Conservation (phyloP, 2,797 vertebrate genomes). For the Taenioides sp. region DNA sequence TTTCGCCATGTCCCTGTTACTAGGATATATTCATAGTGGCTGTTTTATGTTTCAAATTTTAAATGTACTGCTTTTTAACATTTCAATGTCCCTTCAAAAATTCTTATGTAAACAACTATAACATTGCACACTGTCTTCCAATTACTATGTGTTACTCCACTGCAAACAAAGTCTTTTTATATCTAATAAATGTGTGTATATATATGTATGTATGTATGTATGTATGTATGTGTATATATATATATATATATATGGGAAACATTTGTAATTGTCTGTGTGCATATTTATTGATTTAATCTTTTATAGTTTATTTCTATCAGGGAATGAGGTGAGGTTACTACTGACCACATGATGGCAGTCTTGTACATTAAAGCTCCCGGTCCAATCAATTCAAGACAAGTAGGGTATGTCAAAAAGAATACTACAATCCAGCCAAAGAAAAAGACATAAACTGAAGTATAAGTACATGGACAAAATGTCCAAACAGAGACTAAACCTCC, state of each 20-base stretch:
- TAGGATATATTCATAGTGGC: slow-evolving; percentile 6
- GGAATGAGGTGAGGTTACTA: slow-evolving; percentile 1
- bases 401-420: not conserved
- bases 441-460: slow-evolving; percentile 17
- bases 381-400: slow-evolving; percentile 5
- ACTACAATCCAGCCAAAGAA: not conserved
- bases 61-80: not conserved
- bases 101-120: slow-evolving; percentile 37
- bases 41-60: not conserved
- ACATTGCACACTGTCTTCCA: slow-evolving; percentile 54
- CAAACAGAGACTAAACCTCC: not conserved
- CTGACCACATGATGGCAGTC: slow-evolving; percentile 57
- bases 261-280: not conserved
- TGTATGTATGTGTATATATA: too few relatives aligned
- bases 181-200: slow-evolving; percentile 70
- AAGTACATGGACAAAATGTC: slow-evolving; percentile 3
- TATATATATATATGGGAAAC: slow-evolving; percentile 49
- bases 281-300: slow-evolving; percentile 12
- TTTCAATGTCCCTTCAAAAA: slow-evolving; percentile 10
- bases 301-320: not conserved
- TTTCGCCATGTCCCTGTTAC: slow-evolving; percentile 15
- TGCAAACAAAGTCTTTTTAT: slow-evolving; percentile 56
- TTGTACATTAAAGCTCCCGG: slow-evolving; percentile 37
- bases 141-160: slow-evolving; percentile 64
- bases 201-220: slow-evolving; percentile 55